Base-by-base conservation (phyloP, 2,888 invertebrate species). In the Campaea margaritaria region DNA sequence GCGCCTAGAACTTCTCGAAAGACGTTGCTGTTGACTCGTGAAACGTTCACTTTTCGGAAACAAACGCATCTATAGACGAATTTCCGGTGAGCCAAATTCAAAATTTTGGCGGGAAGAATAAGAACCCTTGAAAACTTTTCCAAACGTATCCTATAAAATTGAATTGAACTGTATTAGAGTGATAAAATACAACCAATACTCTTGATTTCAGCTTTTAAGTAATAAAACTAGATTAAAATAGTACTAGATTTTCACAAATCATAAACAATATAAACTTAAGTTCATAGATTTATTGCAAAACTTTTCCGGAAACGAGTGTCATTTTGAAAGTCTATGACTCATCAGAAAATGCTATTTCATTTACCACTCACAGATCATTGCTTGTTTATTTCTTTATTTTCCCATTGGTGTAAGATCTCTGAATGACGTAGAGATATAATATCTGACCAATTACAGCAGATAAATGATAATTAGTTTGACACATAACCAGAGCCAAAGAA, bases 21-120 rank as follows among this genome's bases (percentile, higher is more conserved):
- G 89, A 93, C 92, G 93, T 93, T 93, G 92, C 91, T 93, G 91
- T 93, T 93, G 93, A 93, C 91, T 92, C 91, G 92, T 91, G 93
- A 93, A 91, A 92, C 91, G 90, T 91, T 91, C 92, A 91, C 91
- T 91, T 91, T 92, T 92, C 89, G 88, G 91, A 91, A 92, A 91
- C 91, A 92, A 92, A 92, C 92, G 93, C 93, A 91, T 89, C 89
- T 91, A 91, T 91, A 89, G 91, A 87, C 87, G 87, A 88, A 89
- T 85, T 85, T 93, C 93, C 93, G 91, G 91, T 89, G 78, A 86
- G 87, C 89, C 82, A 67, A 75, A 84, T 92, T 92, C 85, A 76
- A 90, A 92, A 84, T 76, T 70, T 73, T 78, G 84, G 91, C 91
- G 91, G 87, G 86, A 89, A 85, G 73, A 70, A 73, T 59, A 51